phyloP scores from a whole-genome alignment of 2,797 vertebrate genomes.

The Coregonus sp. region DNA sequence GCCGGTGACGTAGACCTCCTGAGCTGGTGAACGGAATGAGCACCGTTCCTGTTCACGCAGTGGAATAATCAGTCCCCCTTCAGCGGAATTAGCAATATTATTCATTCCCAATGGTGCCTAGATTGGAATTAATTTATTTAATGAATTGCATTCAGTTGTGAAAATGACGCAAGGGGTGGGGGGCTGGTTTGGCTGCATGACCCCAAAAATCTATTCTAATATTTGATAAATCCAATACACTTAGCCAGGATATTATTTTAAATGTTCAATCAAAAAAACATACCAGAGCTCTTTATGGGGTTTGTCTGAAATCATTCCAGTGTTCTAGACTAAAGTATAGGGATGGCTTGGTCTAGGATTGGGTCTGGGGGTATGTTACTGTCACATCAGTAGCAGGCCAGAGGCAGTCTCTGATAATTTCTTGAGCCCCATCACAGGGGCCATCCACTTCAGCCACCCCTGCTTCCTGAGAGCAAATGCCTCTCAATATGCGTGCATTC shows the following conservation, averaged over 20 bases:
- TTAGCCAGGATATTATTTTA: no score
- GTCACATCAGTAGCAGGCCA: conserved; percentile 24
- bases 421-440: conserved; percentile 28
- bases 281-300: neutral
- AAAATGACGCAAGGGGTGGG: conserved; percentile 29
- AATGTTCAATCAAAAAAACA: neutral
- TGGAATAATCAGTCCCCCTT: conserved; percentile 67
- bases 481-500: conserved; percentile 27
- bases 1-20: no score
- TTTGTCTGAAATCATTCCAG: neutral
- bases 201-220: conserved; percentile 16
- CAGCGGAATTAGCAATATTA: conserved; percentile 68
- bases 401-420: conserved; percentile 18
- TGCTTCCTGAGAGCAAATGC: no score
- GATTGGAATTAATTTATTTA: conserved; percentile 73
- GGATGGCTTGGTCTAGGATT: conserved; percentile 11
- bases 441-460: conserved; percentile 16
- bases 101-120: conserved; percentile 64
- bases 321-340: neutral
- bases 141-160: conserved; percentile 64
- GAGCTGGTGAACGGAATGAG: no score
- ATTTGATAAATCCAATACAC: no score
- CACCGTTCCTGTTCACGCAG: conserved; percentile 43
- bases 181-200: conserved; percentile 40
- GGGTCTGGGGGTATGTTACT: neutral